Conservation (phyloP, 2,888 invertebrate genomes). For the Drosophila birchii region DNA sequence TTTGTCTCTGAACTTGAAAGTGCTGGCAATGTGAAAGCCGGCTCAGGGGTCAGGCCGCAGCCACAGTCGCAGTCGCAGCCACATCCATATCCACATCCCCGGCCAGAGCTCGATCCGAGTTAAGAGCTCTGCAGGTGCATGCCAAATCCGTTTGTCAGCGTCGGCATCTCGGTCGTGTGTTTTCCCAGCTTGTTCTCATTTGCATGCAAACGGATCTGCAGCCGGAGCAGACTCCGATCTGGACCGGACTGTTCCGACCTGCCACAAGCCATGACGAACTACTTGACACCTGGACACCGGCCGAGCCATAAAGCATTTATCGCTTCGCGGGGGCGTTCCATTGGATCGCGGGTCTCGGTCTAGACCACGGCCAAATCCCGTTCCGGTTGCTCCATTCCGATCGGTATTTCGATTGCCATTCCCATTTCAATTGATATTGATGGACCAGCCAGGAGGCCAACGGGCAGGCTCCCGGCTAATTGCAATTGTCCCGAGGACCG, state of each 20-base stretch:
- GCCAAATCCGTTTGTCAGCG: conserved; percentile 76
- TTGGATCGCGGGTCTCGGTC: conserved; percentile 14
- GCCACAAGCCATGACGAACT: conserved; percentile 71
- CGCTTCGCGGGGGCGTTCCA: conserved; percentile 56
- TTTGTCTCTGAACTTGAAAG: conserved; percentile 78
- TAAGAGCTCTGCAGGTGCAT: conserved; percentile 60
- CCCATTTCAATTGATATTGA: conserved; percentile 68
- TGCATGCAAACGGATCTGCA: conserved; percentile 76
- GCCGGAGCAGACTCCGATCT: conserved; percentile 47
- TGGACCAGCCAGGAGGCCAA: conserved; percentile 36
- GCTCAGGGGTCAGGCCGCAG: conserved; percentile 55
- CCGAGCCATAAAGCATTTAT: conserved; percentile 29
- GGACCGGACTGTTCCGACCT: conserved; percentile 28
- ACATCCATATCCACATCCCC: conserved; percentile 18
- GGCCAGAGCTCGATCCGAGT: conserved; percentile 10
- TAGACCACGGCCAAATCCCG: conserved; percentile 11
- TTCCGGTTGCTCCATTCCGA: conserved; percentile 19
- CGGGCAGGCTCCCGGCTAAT: conserved; percentile 55
- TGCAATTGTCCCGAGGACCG: conserved; percentile 53
- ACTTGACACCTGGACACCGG: conserved; percentile 54
- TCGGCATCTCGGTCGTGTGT: conserved; percentile 54
- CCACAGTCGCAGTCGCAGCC: conserved; percentile 1
- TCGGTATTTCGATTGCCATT: conserved; percentile 16
- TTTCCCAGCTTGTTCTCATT: conserved; percentile 73
- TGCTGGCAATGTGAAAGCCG: conserved; percentile 70